Conservation (phyloP, 35 echinoderm and acorn worm species). For the Strongylocentrotus purpuratus region DNA sequence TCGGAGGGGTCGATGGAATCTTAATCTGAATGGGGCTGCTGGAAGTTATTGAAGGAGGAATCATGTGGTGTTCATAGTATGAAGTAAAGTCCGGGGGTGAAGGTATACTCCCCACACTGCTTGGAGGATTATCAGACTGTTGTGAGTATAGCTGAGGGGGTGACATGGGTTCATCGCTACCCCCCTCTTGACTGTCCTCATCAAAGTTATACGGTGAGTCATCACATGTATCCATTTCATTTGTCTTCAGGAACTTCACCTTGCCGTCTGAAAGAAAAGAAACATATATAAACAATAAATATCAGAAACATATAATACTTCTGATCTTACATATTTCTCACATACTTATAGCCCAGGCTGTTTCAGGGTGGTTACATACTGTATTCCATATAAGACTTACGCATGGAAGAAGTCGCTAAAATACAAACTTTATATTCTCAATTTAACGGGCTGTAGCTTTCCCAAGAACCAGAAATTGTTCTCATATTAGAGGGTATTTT, state of each 20-base stretch:
- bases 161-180: constrained; percentile 76
- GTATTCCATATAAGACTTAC: too few relatives aligned
- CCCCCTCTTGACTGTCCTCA: constrained; percentile 74
- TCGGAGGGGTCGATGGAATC: constrained; percentile 47
- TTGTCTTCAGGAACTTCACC: constrained; percentile 91
- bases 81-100: constrained; percentile 78
- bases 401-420: too few relatives aligned
- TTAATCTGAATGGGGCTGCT: constrained; percentile 61
- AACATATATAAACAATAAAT: constrained; percentile 24
- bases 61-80: constrained; percentile 25
- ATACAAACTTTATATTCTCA: too few relatives aligned
- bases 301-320: constrained; percentile 1
- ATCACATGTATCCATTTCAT: constrained; percentile 54
- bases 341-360: too few relatives aligned
- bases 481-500: too few relatives aligned
- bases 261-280: constrained; percentile 73
- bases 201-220: constrained; percentile 42
- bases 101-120: constrained; percentile 66
- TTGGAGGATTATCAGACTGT: constrained; percentile 24
- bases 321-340: neutral
- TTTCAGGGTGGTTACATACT: too few relatives aligned
- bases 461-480: too few relatives aligned
- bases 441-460: too few relatives aligned
- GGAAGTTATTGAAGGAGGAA: constrained; percentile 43
- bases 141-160: constrained; percentile 81